These are phyloP conservation scores for Osmerus eperlanus DNA, from an alignment of 2,113 vertebrate genomes.

Conservation along the genomic window DNA sequence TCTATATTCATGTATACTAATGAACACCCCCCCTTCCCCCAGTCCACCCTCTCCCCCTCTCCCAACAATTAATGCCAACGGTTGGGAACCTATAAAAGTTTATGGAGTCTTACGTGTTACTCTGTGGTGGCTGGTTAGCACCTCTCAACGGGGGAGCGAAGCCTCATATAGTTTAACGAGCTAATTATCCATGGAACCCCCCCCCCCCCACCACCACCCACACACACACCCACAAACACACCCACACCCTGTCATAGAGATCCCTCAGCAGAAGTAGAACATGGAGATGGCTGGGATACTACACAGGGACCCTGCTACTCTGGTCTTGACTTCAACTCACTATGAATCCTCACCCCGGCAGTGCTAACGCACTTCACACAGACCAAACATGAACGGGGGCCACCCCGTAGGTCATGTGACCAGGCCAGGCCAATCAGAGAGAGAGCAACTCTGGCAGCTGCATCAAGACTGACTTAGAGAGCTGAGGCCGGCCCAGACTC, in stretches of 20 bases:
- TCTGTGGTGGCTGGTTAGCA: conserved; percentile 60
- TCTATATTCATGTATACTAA: conserved; percentile 43
- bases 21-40: conserved; percentile 42
- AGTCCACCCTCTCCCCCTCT: neutral
- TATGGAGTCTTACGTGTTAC: conserved; percentile 68
- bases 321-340: conserved; percentile 7
- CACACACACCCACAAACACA: no score
- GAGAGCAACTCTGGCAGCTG: conserved; percentile 19
- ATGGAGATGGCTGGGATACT: conserved; percentile 14
- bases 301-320: conserved; percentile 14
- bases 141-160: conserved; percentile 65
- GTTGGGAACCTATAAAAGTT: conserved; percentile 66
- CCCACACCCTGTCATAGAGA: no score
- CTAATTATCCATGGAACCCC: conserved; percentile 64
- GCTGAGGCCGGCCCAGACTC: conserved; percentile 28
- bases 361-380: no score
- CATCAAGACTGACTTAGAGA: conserved; percentile 41
- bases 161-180: conserved; percentile 65
- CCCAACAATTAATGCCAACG: conserved; percentile 65
- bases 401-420: no score
- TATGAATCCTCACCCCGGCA: neutral
- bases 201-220: neutral
- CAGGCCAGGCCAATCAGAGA: neutral
- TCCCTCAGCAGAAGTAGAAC: no score
- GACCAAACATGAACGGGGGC: no score